Base-by-base conservation (phyloP, 2,888 invertebrate genomes). In the Barypeithes pellucidus region DNA sequence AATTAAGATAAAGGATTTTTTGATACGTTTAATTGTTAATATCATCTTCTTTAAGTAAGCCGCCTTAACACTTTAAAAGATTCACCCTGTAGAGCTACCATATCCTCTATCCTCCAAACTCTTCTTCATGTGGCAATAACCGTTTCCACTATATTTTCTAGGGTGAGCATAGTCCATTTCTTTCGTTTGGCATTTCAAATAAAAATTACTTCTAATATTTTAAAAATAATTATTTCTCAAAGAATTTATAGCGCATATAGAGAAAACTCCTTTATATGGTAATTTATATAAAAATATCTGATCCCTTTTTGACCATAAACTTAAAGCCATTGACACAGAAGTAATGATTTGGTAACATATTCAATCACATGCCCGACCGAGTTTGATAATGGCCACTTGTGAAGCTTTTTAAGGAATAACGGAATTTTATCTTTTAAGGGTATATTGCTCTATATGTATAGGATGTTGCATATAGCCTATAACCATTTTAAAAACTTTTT, bases 321-420 rank as follows among this genome's bases (percentile, higher is more conserved):
- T 22, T 16, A 33, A 41, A 18, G 5, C 57, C 41, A 63, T 45
- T 70, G 54, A 70, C 70, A 70, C 36, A 63, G 70, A 52, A 43
- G 70, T 62, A 57, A 20, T 70, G 62, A 70, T 70, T 70, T 57
- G 70, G 70, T 52, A 57, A 70, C 70, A 70, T 54, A 70, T 70
- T 70, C 70, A 70, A 70, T 70, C 63, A 63, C 70, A 70, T 70
- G 70, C 70, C 43, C 45, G 70, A 57, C 61, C 70, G 63, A 57
- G 45, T 36, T 57, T 70, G n/a, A 54, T 70, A 70, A 70, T 70
- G 70, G 70, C 70, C 47, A 70, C 41, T 70, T 70, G 62, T 54
- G 54, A 63, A 41, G 47, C 33, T 36, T 5, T 29, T 50, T 36
- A 33, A 63, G 24, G 47, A 29, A 62, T 62, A 47, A n/a, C 16